Evolutionary conservation across 2,113 vertebrate species (phyloP).

Genomic region (Tauraco erythrolophus): DNA sequence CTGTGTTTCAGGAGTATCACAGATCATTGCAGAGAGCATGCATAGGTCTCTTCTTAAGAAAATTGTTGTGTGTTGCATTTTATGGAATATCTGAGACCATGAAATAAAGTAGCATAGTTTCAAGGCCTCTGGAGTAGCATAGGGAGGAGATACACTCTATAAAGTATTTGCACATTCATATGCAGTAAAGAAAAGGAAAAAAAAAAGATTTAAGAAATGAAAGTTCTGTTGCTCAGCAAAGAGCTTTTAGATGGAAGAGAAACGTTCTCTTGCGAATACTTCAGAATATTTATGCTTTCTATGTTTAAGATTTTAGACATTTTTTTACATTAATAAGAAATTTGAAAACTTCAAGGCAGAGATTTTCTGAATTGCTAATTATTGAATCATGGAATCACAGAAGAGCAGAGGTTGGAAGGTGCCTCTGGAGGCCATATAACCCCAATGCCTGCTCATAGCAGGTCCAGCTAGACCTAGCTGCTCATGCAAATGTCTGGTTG

Average conservation of each 20-base stretch:
- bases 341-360: background rate
- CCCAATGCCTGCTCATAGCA: background rate
- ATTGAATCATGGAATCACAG: background rate
- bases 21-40: background rate
- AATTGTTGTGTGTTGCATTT: background rate
- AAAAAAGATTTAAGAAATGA: background rate
- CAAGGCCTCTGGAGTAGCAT: slow-evolving; percentile 10
- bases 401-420: background rate
- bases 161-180: slow-evolving; percentile 27
- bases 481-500: background rate
- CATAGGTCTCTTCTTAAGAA: background rate
- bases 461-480: background rate
- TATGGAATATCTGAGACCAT: slow-evolving; percentile 1
- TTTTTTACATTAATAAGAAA: background rate
- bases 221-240: slow-evolving; percentile 6
- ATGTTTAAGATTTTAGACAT: background rate
- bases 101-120: slow-evolving; percentile 22
- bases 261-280: background rate
- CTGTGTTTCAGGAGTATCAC: background rate
- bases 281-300: background rate
- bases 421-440: background rate
- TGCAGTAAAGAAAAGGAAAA: background rate
- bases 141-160: slow-evolving; percentile 4
- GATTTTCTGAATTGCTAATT: background rate
- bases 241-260: background rate